phyloP scores from a whole-genome alignment of 2,797 vertebrate genomes.

The Cygnus olor region DNA sequence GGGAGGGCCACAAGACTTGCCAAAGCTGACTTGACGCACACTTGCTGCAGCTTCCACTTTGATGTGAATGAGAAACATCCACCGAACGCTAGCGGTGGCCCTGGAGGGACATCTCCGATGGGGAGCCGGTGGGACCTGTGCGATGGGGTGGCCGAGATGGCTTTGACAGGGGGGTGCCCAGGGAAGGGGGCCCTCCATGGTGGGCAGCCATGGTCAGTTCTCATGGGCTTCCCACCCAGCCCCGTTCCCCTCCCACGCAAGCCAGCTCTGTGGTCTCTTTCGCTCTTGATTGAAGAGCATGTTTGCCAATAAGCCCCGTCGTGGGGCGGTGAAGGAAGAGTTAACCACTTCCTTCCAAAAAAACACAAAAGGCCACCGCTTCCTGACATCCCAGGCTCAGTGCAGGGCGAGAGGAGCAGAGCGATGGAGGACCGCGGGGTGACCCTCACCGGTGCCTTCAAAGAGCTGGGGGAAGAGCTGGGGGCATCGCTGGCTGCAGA shows the following conservation, averaged over 20 bases:
- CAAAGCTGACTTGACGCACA: background rate
- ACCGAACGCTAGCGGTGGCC: fast-evolving
- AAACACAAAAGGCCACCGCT: background rate
- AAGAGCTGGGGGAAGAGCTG: slow-evolving; percentile 7
- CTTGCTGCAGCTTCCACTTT: slow-evolving; percentile 23
- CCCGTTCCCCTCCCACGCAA: slow-evolving; percentile 5
- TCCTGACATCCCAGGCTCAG: background rate
- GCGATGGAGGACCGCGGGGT: background rate
- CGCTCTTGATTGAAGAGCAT: slow-evolving; percentile 71
- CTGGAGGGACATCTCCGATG: background rate
- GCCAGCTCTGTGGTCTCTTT: slow-evolving; percentile 57
- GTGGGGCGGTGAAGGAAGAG: slow-evolving; percentile 31
- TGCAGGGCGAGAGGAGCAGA: background rate
- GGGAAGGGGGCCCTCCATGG: background rate
- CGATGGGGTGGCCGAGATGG: background rate
- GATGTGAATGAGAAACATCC: background rate
- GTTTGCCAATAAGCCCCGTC: background rate
- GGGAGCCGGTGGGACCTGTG: background rate
- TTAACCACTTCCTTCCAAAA: slow-evolving; percentile 63
- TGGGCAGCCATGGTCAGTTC: fast-evolving
- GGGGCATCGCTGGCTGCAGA: background rate
- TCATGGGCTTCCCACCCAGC: background rate
- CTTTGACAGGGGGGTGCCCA: background rate
- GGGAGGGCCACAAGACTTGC: background rate
- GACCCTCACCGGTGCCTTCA: background rate